Evolutionary conservation across 2,888 invertebrate species (phyloP).

Genomic region (Notocelia uddmanniana): DNA sequence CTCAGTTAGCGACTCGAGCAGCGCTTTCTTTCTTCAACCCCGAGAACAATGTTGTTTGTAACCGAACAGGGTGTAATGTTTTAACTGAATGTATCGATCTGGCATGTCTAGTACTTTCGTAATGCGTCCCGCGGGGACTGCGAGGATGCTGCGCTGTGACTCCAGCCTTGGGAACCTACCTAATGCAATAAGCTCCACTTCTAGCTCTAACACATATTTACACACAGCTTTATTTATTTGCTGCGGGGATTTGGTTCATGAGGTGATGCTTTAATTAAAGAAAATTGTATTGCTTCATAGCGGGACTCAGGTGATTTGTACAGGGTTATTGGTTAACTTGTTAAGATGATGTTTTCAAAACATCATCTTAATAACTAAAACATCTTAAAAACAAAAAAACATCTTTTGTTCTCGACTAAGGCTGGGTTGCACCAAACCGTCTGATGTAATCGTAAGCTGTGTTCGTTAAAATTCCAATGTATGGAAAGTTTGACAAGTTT

Average conservation of each 20-base stretch:
- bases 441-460: too few relatives aligned
- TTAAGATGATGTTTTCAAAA: neutral
- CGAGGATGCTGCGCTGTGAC: slow-evolving; percentile 81
- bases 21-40: slow-evolving; percentile 25
- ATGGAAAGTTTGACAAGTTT: too few relatives aligned
- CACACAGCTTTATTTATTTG: slow-evolving; percentile 46
- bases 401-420: too few relatives aligned
- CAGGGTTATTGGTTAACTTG: neutral
- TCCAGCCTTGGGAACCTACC: slow-evolving; percentile 73
- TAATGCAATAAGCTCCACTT: slow-evolving; percentile 73
- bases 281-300: slow-evolving; percentile 31
- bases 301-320: slow-evolving; percentile 1
- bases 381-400: too few relatives aligned
- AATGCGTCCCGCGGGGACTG: slow-evolving; percentile 79
- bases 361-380: too few relatives aligned
- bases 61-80: slow-evolving; percentile 70
- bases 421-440: too few relatives aligned
- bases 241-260: slow-evolving; percentile 40
- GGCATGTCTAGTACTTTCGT: slow-evolving; percentile 78
- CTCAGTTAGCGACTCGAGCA: slow-evolving; percentile 8
- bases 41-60: slow-evolving; percentile 56
- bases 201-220: slow-evolving; percentile 53
- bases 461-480: too few relatives aligned
- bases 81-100: slow-evolving; percentile 79
- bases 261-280: slow-evolving; percentile 39